Evolutionary conservation across 1,140 invertebrate species (phyloP).

Genomic region (Bombus huntii): DNA sequence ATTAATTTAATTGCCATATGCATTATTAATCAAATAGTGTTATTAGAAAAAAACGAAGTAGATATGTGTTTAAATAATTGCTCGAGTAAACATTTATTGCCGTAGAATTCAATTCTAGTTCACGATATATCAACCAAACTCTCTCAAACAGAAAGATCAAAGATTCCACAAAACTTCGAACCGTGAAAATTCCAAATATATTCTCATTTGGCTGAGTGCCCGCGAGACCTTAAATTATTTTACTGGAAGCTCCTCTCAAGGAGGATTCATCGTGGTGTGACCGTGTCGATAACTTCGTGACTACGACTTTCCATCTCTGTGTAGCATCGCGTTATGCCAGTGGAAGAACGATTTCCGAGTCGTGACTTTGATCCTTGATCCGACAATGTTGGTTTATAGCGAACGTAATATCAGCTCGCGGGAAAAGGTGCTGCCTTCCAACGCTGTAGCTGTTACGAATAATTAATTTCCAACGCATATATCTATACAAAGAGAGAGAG

Average conservation of each 20-base stretch:
- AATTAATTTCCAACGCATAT: conserved; percentile 30
- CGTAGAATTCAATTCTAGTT: background rate
- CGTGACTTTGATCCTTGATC: background rate
- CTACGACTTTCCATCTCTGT: conserved; percentile 37
- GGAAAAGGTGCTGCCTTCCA: background rate
- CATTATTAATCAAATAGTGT: too few relatives aligned
- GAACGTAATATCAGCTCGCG: background rate
- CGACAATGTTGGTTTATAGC: background rate
- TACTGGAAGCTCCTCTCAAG: conserved; percentile 67
- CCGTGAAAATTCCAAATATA: background rate
- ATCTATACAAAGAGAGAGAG: background rate
- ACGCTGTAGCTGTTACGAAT: background rate
- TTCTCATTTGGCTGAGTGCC: background rate
- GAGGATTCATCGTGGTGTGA: conserved; percentile 63
- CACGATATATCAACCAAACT: background rate
- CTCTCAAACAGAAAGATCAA: background rate
- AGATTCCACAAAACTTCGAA: background rate
- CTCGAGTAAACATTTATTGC: too few relatives aligned
- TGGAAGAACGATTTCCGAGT: background rate
- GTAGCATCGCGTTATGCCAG: background rate
- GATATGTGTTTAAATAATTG: too few relatives aligned
- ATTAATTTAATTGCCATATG: too few relatives aligned
- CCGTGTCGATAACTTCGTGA: conserved; percentile 68
- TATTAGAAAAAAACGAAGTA: too few relatives aligned
- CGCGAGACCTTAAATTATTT: conserved; percentile 69